A percentile compares a stretch with the other conserved stretches of the same genome.
phyloP scores from a whole-genome alignment of 1,140 invertebrate genomes.

The Nasonia giraulti region DNA sequence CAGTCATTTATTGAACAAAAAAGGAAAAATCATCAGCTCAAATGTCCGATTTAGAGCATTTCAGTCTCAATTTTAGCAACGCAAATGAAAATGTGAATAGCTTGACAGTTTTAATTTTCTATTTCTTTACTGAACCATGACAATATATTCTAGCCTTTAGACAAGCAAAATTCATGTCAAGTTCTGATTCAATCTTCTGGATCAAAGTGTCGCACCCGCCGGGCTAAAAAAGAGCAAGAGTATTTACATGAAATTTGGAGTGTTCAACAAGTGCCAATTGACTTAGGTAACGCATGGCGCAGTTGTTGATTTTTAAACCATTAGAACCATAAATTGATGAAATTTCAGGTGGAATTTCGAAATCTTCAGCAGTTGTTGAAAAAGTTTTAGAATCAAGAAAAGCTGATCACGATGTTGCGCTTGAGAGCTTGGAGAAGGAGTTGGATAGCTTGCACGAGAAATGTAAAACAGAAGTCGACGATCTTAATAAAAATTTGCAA shows the following conservation, averaged over 20 bases:
- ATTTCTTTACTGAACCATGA: no score
- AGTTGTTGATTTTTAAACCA: no score
- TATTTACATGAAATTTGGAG: conserved; percentile 44
- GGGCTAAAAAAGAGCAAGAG: conserved; percentile 36
- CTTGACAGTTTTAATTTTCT: no score
- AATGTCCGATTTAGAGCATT: conserved; percentile 20
- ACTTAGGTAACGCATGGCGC: conserved; percentile 45
- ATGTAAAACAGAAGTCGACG: neutral
- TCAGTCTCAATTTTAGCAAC: neutral
- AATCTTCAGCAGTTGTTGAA: conserved; percentile 48
- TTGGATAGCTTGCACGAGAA: conserved; percentile 11
- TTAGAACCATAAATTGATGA: no score
- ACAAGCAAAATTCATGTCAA: neutral
- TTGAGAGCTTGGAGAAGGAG: conserved; percentile 25
- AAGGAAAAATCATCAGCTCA: neutral
- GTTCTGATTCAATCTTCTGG: neutral
- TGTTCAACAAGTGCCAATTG: conserved; percentile 39
- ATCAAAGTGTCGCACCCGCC: neutral
- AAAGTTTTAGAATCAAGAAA: conserved; percentile 12
- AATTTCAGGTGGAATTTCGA: conserved; percentile 47
- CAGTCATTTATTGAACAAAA: neutral
- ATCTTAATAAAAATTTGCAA: conserved; percentile 23
- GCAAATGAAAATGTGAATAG: no score
- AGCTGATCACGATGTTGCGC: neutral
- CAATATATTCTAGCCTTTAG: neutral